These are phyloP conservation scores for Stictocephala bisonia DNA, from an alignment of 2,888 invertebrate genomes.

Conservation along the genomic window DNA sequence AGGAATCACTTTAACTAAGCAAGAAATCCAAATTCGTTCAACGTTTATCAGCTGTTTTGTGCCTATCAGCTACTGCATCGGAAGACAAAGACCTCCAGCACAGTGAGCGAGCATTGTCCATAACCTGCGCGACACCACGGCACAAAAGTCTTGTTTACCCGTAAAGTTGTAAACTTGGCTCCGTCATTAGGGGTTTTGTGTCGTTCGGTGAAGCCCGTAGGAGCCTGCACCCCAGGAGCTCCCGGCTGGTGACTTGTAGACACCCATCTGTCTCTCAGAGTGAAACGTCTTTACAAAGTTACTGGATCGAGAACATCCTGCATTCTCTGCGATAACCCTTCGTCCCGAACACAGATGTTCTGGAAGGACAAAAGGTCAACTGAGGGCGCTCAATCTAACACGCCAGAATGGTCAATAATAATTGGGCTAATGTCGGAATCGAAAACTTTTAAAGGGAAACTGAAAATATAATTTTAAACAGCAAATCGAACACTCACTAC, in stretches of 20 bases:
- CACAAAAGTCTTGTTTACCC: slow-evolving; percentile 28
- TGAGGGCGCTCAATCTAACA: too few relatives aligned
- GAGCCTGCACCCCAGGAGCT: background rate
- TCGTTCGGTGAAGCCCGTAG: slow-evolving; percentile 20
- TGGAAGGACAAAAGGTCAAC: background rate
- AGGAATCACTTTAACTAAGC: slow-evolving; percentile 21
- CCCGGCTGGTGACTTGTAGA: background rate
- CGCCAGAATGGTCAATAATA: too few relatives aligned
- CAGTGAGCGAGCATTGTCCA: background rate
- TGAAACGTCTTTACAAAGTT: slow-evolving; percentile 35
- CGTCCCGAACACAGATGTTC: slow-evolving; percentile 4
- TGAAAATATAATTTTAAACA: too few relatives aligned
- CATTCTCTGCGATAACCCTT: background rate
- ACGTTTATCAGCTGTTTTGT: slow-evolving; percentile 12
- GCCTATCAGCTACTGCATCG: slow-evolving; percentile 9
- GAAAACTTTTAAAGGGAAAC: too few relatives aligned
- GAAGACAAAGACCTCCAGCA: background rate
- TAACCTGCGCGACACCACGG: slow-evolving; percentile 26
- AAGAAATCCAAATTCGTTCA: slow-evolving; percentile 36
- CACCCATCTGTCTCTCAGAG: slow-evolving; percentile 30
- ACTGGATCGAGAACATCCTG: slow-evolving; percentile 18
- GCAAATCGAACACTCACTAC: too few relatives aligned
- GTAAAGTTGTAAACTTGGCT: slow-evolving; percentile 35
- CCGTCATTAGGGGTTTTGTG: slow-evolving; percentile 30
- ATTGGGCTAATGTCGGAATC: too few relatives aligned